Evolutionary conservation across 2,113 vertebrate species (phyloP), one percentile per base, ranked within the genome.

Genomic region (Melanocharis versteri): DNA sequence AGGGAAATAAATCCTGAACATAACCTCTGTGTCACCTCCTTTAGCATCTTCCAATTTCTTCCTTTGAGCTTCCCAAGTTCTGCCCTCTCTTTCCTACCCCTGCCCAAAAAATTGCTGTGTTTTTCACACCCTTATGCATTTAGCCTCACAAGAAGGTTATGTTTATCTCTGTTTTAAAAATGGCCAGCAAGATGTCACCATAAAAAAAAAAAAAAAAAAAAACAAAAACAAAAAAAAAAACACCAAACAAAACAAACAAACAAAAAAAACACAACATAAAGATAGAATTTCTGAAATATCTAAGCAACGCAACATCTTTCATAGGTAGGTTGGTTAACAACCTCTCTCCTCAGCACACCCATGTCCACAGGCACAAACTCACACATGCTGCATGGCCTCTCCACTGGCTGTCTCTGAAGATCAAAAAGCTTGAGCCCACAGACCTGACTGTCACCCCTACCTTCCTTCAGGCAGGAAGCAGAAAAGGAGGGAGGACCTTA

Each of bases 131-230:
- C 10, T 48, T 73, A 40, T 4, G 5, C 23, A 17, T 57, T 82
- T 45, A 79, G 40, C 18, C 28, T 78, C 40, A 76, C 37, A 71
- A 76, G 54, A 69, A 61, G 6, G 14, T 13, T 3, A 0, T 56
- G n/a, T 76, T 93, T 90, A 53, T 65, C 13, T 40, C 68, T 31
- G 18, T 35, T 65, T 91, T 79, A 53, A 85, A 93, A 88, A 69
- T 13, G 17, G 35, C 37, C 61, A 61, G 33, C 15, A 51, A 44
- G 7, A 20, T 82, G 39, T 39, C 4, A 35, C 1, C 5, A 86
- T 39, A 40, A 21, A 18, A 13, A 23, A 19, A 10, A 21, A 45
- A 40, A 1, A 6, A 30, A 61, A 13, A 7, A 19, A 31, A 35
- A n/a, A 44, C 1, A 20, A 45, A 18, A 15, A 33, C 58, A 39